These are phyloP conservation scores for Lomographa bimaculata DNA, from an alignment of 2,888 invertebrate species.

Conservation along the genomic window DNA sequence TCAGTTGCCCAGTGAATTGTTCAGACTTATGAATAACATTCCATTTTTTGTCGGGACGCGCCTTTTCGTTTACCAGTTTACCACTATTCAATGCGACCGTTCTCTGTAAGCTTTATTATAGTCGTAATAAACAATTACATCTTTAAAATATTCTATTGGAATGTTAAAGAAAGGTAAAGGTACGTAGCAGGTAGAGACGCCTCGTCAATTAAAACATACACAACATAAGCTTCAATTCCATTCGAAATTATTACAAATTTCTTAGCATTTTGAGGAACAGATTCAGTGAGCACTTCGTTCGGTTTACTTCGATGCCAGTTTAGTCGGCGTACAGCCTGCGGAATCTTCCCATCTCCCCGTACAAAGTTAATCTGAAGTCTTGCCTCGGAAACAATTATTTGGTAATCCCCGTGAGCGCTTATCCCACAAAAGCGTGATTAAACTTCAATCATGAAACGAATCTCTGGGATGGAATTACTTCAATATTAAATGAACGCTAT, in stretches of 20 bases:
- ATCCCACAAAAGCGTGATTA: constrained; percentile 19
- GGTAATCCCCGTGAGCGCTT: constrained; percentile 17
- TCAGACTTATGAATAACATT: constrained; percentile 11
- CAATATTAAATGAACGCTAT: constrained; percentile 9
- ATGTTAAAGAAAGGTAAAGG: too few relatives aligned
- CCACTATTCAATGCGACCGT: constrained; percentile 5
- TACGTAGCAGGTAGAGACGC: too few relatives aligned
- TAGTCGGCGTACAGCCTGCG: neutral
- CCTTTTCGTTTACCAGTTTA: neutral
- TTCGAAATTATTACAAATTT: too few relatives aligned
- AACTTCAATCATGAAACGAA: constrained; percentile 18
- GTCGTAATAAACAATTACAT: too few relatives aligned
- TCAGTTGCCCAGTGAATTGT: constrained; percentile 14
- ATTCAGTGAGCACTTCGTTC: too few relatives aligned
- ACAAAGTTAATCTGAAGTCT: constrained; percentile 12
- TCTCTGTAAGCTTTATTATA: too few relatives aligned
- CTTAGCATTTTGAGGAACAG: too few relatives aligned
- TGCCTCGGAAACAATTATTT: constrained; percentile 20
- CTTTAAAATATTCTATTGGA: too few relatives aligned
- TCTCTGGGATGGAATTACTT: constrained; percentile 11
- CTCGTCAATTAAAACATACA: too few relatives aligned
- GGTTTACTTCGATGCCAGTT: too few relatives aligned
- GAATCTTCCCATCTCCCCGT: constrained; percentile 9
- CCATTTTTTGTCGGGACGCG: constrained; percentile 7
- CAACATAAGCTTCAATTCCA: too few relatives aligned